phyloP scores from a whole-genome alignment of 2,113 vertebrate genomes.

The Miniopterus natalensis region DNA sequence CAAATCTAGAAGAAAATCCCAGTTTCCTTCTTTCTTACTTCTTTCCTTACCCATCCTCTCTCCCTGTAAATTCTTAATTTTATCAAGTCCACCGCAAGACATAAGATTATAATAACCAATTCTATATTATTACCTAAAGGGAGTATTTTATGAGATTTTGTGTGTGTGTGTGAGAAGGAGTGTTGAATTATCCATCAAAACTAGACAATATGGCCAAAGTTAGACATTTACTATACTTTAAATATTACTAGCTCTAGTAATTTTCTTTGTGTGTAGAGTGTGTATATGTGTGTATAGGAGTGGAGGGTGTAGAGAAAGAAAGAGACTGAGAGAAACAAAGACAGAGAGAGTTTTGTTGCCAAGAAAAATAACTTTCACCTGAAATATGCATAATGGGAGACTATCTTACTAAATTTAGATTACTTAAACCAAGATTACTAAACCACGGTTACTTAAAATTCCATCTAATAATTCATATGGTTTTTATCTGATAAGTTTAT shows the following conservation, averaged over 20 bases:
- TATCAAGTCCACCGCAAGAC: not conserved
- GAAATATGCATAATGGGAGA: not conserved
- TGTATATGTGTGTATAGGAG: not conserved
- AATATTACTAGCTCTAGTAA: not conserved
- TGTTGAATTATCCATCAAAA: not conserved
- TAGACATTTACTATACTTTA: not conserved
- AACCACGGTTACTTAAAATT: conserved; percentile 31
- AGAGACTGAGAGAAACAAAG: not conserved
- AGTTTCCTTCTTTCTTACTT: not conserved
- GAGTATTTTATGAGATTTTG: not conserved
- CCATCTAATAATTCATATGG: not conserved
- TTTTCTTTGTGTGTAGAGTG: not conserved
- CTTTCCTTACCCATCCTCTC: not conserved
- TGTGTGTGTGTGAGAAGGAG: not conserved
- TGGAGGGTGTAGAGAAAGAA: not conserved
- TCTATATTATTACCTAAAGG: not conserved
- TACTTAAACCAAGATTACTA: not conserved
- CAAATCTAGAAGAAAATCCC: not conserved
- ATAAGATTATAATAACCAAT: not conserved
- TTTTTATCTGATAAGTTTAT: conserved; percentile 29
- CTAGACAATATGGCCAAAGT: not conserved
- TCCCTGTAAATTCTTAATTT: conserved; percentile 24
- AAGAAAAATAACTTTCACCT: not conserved
- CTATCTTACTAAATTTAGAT: conserved; percentile 8
- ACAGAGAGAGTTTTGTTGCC: not conserved